Conservation (phyloP, 1,140 invertebrate genomes). For the Thereuonema tuberculata region DNA sequence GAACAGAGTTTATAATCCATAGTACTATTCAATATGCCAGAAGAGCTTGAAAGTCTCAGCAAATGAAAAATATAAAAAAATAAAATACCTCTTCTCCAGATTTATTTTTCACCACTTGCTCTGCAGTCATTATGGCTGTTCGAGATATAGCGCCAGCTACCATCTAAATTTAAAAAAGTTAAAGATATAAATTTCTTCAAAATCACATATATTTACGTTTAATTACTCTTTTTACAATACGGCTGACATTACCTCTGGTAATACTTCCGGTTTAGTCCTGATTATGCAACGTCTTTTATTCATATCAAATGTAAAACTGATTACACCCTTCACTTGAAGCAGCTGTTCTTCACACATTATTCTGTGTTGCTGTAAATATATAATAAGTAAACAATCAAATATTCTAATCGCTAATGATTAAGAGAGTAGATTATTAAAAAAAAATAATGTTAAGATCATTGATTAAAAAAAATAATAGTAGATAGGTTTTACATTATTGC, state of each 20-base stretch:
- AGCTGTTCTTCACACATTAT: neutral
- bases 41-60: neutral
- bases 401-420: too few relatives aligned
- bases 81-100: neutral
- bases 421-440: too few relatives aligned
- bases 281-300: neutral
- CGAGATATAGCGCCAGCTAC: neutral
- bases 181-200: neutral
- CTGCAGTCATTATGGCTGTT: neutral
- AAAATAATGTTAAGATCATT: too few relatives aligned
- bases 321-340: neutral
- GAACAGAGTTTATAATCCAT: too few relatives aligned
- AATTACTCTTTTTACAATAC: neutral
- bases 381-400: too few relatives aligned
- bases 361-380: neutral
- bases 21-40: too few relatives aligned
- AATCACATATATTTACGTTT: neutral
- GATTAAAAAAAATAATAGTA: too few relatives aligned
- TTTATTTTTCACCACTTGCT: neutral
- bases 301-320: neutral
- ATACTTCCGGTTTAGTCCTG: neutral
- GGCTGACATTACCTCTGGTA: neutral
- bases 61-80: neutral
- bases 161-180: neutral
- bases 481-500: too few relatives aligned